phyloP scores from a whole-genome alignment of 2,888 invertebrate species.

The Tenthredo amoena region DNA sequence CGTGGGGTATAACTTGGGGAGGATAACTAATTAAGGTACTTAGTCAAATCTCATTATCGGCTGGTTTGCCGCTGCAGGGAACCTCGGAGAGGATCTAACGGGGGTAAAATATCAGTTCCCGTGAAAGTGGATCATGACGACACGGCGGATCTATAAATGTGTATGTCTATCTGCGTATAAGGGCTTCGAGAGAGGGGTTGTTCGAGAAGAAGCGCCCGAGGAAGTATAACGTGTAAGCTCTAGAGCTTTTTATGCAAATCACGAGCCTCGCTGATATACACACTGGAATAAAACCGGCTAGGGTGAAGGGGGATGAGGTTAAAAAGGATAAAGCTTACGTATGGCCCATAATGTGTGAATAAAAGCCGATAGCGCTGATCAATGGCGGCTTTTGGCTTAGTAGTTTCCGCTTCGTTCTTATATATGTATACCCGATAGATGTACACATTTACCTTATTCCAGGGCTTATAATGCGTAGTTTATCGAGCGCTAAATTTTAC shows the following conservation, averaged over 20 bases:
- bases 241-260: constrained; percentile 49
- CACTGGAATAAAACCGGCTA: constrained; percentile 29
- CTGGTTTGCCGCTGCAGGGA: constrained; percentile 20
- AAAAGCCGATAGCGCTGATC: constrained; percentile 65
- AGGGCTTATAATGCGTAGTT: constrained; percentile 34
- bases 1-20: not conserved
- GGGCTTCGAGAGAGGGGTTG: not conserved
- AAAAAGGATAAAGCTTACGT: constrained; percentile 74
- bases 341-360: constrained; percentile 63
- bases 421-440: not conserved
- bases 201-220: not conserved
- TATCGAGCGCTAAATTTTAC: constrained; percentile 1
- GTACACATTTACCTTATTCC: constrained; percentile 14
- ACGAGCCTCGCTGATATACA: constrained; percentile 43
- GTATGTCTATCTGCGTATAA: not conserved
- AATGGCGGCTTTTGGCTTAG: constrained; percentile 59
- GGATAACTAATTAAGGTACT: constrained; percentile 41
- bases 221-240: constrained; percentile 47
- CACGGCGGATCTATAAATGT: not conserved
- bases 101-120: constrained; percentile 31
- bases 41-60: constrained; percentile 40
- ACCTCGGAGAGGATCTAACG: not conserved
- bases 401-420: constrained; percentile 30
- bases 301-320: not conserved
- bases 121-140: not conserved